Conservation (phyloP, 2,888 invertebrate species). For the Agriopis marginaria region DNA sequence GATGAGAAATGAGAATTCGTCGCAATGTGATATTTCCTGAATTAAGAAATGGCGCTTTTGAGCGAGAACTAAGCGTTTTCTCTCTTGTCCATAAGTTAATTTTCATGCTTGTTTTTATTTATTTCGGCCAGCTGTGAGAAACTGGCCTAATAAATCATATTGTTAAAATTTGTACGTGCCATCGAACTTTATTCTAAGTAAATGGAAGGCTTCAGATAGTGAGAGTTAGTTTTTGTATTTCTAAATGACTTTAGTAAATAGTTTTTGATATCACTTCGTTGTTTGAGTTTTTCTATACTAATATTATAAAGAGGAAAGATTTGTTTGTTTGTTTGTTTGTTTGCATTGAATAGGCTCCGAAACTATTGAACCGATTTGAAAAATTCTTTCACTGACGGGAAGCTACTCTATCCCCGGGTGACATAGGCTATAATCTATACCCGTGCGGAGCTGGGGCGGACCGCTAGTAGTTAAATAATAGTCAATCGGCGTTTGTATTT, state of each 20-base stretch:
- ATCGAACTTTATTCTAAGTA: constrained; percentile 69
- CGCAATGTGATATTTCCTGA: not conserved
- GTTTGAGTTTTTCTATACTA: constrained; percentile 52
- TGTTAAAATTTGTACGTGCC: constrained; percentile 40
- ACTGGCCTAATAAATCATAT: constrained; percentile 31
- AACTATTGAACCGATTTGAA: no score
- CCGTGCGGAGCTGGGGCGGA: no score
- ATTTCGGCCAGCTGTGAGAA: constrained; percentile 24
- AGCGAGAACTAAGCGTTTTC: not conserved
- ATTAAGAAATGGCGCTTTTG: not conserved
- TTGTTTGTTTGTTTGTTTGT: no score
- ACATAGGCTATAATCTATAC: no score
- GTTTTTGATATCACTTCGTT: constrained; percentile 51
- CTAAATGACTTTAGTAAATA: constrained; percentile 61
- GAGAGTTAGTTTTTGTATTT: constrained; percentile 57
- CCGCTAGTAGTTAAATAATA: not conserved
- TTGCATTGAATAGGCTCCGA: no score
- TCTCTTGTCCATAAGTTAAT: not conserved
- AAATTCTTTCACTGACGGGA: no score
- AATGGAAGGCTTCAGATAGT: constrained; percentile 59
- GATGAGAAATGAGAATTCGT: not conserved
- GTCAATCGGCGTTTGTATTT: no score
- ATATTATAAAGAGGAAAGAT: no score
- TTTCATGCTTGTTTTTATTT: constrained; percentile 6
- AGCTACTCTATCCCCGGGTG: no score